Base-by-base conservation (phyloP, 1,140 invertebrate genomes). In the Venturia canescens region DNA sequence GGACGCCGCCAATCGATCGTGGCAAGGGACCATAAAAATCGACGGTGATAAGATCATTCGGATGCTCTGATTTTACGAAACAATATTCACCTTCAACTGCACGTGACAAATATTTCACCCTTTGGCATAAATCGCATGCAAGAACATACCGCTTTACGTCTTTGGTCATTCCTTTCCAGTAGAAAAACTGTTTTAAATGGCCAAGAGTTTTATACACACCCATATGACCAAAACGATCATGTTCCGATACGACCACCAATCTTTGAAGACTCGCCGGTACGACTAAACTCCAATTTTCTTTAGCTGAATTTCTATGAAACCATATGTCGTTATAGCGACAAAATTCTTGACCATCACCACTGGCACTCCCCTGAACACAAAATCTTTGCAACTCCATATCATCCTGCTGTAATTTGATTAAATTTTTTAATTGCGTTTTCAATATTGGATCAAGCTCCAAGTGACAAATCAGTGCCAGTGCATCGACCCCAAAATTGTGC, bases 201-300 rank as follows among this genome's bases (percentile, higher is more conserved):
- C 76, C 66, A 21, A 83, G 83, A 23, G 86, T 76, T 82, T 87
- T 89, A 31, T 81, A 83, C 5, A 67, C 34, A 0, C 88, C 87
- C 26, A 83, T 82, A 82, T 90, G 88, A 0, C 87, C 87, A 53
- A 86, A 84, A 57, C 84, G 80, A 63, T 82, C 23, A 77, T 90
- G 89, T 1, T 16, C 70, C 15, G 15, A 13, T 11, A 74, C 4
- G 11, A 80, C 2, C 1, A 50, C 1, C 0, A 60, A 6, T 31
- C 23, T 7, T n/a, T 3, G n/a, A 75, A 29, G 1, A 0, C 16
- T 9, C 11, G 11, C 6, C 0, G 69, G 82, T 0, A 75, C 16
- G 0, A 80, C 16, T 7, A 82, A 27, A 21, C 57, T 16, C 74
- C 78, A 79, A 63, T 66, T 1, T 1, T 7, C 18, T 29, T 9